These are phyloP conservation scores for Sorex fumeus DNA, from an alignment of 2,113 vertebrate species.

Conservation along the genomic window DNA sequence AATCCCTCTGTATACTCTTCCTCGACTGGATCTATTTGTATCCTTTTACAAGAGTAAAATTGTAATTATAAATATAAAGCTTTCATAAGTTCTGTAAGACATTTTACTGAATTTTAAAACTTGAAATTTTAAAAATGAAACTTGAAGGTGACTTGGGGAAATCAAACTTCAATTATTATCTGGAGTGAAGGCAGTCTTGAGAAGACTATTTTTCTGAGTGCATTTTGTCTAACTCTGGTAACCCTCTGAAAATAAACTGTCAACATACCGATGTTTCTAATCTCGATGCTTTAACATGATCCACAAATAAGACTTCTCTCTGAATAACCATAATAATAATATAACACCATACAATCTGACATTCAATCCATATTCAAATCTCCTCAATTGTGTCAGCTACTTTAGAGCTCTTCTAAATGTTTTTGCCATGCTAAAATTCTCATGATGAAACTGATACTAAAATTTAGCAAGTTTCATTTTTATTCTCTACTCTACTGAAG, in stretches of 20 bases:
- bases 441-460: constrained; percentile 8
- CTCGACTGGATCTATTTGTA: not conserved
- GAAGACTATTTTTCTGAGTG: not conserved
- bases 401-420: not conserved
- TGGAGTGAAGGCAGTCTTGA: not conserved
- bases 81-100: constrained; percentile 1
- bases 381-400: not conserved
- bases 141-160: not conserved
- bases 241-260: not conserved
- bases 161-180: not conserved
- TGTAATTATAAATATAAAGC: not conserved
- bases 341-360: not conserved
- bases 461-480: not conserved
- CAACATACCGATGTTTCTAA: not conserved
- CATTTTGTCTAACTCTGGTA: not conserved
- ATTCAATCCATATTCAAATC: not conserved
- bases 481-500: not conserved
- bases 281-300: not conserved
- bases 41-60: not conserved
- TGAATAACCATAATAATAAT: not conserved
- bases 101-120: not conserved
- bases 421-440: constrained; percentile 1
- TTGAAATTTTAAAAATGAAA: not conserved
- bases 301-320: not conserved
- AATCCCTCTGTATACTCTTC: not conserved